These are phyloP conservation scores for Drosophila truncata DNA, from an alignment of 1,140 invertebrate species.

Conservation along the genomic window DNA sequence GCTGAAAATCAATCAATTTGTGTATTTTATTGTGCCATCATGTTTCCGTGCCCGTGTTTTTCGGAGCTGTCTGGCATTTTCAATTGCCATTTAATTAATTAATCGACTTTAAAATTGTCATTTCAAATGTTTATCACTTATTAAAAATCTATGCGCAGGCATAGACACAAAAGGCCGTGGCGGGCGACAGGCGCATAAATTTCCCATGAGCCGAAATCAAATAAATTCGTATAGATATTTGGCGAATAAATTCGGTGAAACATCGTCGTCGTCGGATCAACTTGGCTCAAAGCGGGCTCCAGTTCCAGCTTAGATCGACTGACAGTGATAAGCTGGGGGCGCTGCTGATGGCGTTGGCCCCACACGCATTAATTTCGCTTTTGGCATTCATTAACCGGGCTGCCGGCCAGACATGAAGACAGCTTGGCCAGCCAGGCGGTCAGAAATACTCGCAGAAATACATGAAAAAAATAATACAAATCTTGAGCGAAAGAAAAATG, in stretches of 20 bases:
- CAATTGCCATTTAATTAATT: constrained; percentile 82
- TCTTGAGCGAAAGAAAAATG: constrained; percentile 58
- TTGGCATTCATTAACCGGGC: constrained; percentile 74
- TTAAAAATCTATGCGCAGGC: constrained; percentile 76
- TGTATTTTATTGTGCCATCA: constrained; percentile 62
- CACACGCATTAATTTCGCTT: constrained; percentile 80
- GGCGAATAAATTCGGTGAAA: constrained; percentile 74
- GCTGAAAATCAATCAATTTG: constrained; percentile 73
- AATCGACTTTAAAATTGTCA: constrained; percentile 80
- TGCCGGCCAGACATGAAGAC: constrained; percentile 44
- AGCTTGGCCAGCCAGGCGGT: constrained; percentile 10
- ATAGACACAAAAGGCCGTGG: constrained; percentile 54
- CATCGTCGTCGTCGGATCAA: constrained; percentile 39
- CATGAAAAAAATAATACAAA: constrained; percentile 44
- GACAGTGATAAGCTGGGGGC: constrained; percentile 76
- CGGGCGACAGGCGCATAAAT: constrained; percentile 61
- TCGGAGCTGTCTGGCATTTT: constrained; percentile 49
- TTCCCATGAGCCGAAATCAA: constrained; percentile 41
- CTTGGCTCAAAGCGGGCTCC: constrained; percentile 38
- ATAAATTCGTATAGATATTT: constrained; percentile 78
- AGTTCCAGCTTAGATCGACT: constrained; percentile 65
- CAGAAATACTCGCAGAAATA: constrained; percentile 31
- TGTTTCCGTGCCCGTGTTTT: constrained; percentile 23
- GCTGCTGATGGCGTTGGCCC: constrained; percentile 77
- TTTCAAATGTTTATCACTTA: constrained; percentile 74